Base-by-base conservation (phyloP, 2,888 invertebrate species). In the Argynnis bischoffii region DNA sequence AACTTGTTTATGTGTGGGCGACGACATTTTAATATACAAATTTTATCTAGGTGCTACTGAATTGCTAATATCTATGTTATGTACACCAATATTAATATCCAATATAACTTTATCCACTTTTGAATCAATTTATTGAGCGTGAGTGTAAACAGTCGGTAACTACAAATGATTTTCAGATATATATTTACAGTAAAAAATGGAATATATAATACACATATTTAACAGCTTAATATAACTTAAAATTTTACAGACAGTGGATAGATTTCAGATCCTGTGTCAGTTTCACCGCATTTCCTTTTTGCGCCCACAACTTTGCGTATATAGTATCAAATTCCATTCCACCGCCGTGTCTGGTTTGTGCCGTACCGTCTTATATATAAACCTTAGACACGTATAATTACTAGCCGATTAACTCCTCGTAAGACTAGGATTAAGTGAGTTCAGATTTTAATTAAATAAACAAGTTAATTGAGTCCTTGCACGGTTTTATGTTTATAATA, bases 261-360 rank as follows among this genome's bases (percentile, higher is more conserved):
- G 66, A 59, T 71, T 66, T 61, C 71, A 69, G 64, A 64, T 67
- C 69, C 69, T 66, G 68, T 66, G 63, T 70, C 57, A 53, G 67
- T 69, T 69, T 67, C 71, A 67, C 66, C 71, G 66, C 71, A 64
- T 71, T 71, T 71, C 69, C 71, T 65, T 70, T 69, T 70, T 48
- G 61, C 64, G 64, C 47, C 56, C 67, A 50, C 70, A 67, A 67
- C 54, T 63, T 63, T 60, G 65, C 64, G 55, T 63, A 56, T 64
- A 66, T 66, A 69, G 61, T 64, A 59, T 71, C 69, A 15, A 11
- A 64, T 66, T 53, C 56, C 69, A 18, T 50, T 35, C 35, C 31
- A 64, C 64, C 64, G 46, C 71, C 67, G 63, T 15, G 60, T 66
- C 66, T 66, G 69, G 66, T 66, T 68, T 16, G 68, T 68, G 69